These are phyloP conservation scores for Epizoanthus scotinus DNA, from an alignment of 92 coral and sea anemone species.

Conservation along the genomic window DNA sequence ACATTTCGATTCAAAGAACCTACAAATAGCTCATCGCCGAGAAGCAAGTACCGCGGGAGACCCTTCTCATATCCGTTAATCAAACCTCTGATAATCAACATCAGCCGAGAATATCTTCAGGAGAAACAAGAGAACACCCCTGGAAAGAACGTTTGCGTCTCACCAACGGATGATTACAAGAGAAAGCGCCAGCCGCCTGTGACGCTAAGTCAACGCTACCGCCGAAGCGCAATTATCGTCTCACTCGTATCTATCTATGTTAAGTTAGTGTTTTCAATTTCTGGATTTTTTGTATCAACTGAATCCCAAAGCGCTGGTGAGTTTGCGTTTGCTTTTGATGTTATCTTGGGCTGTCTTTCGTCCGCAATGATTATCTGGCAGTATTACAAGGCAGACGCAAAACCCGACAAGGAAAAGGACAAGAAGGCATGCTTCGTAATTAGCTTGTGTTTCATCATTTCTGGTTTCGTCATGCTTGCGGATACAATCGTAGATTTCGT, in stretches of 20 bases:
- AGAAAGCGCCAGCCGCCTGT: background rate
- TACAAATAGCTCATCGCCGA: background rate
- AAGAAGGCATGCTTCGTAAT: constrained; percentile 41
- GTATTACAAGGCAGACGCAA: constrained; percentile 47
- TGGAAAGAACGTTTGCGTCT: constrained; percentile 3
- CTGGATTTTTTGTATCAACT: constrained; percentile 53
- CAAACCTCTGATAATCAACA: background rate
- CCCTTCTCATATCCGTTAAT: background rate
- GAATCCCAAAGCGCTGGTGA: constrained; percentile 71
- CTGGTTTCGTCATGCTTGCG: constrained; percentile 39
- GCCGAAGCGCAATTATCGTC: constrained; percentile 41
- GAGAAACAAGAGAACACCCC: background rate
- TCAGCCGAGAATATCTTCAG: constrained; percentile 14
- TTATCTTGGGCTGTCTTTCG: constrained; percentile 62
- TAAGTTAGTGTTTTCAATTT: constrained; percentile 49
- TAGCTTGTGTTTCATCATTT: constrained; percentile 35
- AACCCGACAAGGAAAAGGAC: constrained; percentile 43
- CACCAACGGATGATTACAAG: constrained; percentile 16
- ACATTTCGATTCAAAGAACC: too few species aligned
- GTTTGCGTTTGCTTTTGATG: constrained; percentile 77
- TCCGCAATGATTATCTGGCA: constrained; percentile 72
- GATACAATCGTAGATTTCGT: constrained; percentile 36
- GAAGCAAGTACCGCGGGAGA: background rate
- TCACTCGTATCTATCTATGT: constrained; percentile 52
- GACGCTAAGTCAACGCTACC: constrained; percentile 14